Percentiles rank a stretch among this genome's conserved stretches.
Conservation (phyloP, 2,113 vertebrate genomes). For the Ivindomyrus marchei region DNA sequence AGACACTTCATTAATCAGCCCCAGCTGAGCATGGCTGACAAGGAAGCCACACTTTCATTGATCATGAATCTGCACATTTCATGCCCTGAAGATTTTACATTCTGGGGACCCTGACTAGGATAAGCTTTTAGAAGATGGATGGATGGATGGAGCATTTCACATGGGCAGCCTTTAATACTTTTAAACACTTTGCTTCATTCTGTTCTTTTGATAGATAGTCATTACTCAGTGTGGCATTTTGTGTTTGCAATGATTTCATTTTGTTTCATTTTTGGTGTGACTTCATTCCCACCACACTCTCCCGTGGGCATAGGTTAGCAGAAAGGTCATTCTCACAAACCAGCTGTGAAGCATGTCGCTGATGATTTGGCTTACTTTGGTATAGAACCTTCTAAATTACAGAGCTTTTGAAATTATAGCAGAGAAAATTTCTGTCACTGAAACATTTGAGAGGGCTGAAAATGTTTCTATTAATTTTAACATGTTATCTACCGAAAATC, state of each 20-base stretch:
- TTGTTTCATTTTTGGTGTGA: not conserved
- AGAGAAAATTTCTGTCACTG: not conserved
- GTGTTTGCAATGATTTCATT: not conserved
- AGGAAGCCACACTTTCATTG: conserved; percentile 33
- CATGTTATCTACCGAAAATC: not conserved
- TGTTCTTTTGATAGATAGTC: not conserved
- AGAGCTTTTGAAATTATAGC: not conserved
- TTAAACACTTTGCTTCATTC: not conserved
- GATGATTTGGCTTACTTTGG: not conserved
- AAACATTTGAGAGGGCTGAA: not conserved
- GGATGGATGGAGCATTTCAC: not conserved
- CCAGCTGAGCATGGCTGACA: conserved; percentile 19
- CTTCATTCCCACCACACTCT: not conserved
- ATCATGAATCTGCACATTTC: conserved; percentile 21
- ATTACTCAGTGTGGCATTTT: not conserved
- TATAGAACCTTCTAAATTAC: not conserved
- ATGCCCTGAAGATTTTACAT: conserved; percentile 18
- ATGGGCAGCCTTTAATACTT: not conserved
- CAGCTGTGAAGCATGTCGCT: not conserved
- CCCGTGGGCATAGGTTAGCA: not conserved
- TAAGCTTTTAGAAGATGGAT: not conserved
- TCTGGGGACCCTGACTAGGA: not conserved
- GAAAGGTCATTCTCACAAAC: not conserved
- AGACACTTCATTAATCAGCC: conserved; percentile 37
- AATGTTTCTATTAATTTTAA: not conserved